phyloP scores from a whole-genome alignment of 1,140 invertebrate species.

The Aphelenchoides besseyi region DNA sequence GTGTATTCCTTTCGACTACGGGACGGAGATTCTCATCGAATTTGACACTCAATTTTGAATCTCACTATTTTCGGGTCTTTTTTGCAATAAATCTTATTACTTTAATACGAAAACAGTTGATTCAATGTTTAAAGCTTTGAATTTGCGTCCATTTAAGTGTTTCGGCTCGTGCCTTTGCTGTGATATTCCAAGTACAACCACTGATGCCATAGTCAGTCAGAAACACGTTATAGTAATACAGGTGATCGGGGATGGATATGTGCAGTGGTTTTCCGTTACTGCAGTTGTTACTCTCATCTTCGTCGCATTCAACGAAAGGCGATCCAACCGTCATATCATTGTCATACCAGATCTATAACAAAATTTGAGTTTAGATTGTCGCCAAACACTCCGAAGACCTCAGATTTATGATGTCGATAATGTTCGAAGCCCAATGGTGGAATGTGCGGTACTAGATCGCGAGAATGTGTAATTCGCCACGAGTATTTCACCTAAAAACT shows the following conservation, averaged over 20 bases:
- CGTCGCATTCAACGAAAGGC: conserved; percentile 25
- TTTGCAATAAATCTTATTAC: too few species aligned
- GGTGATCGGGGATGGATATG: conserved; percentile 23
- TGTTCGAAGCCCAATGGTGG: conserved; percentile 39
- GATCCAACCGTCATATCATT: conserved; percentile 23
- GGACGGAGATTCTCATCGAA: not conserved
- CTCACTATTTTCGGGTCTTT: not conserved
- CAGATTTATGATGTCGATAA: conserved; percentile 37
- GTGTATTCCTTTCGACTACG: not conserved
- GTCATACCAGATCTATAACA: conserved; percentile 29
- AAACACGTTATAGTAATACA: conserved; percentile 20
- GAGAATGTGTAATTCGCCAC: conserved; percentile 45
- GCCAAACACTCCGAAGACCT: conserved; percentile 12
- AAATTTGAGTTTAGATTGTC: not conserved
- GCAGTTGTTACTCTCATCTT: conserved; percentile 26
- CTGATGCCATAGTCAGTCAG: conserved; percentile 23
- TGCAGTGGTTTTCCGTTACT: conserved; percentile 22
- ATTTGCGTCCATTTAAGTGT: too few species aligned
- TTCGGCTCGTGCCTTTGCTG: not conserved
- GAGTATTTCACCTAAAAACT: conserved; percentile 32
- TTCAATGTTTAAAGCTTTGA: too few species aligned
- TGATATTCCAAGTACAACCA: conserved; percentile 13
- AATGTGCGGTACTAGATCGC: conserved; percentile 48
- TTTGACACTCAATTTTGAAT: not conserved
- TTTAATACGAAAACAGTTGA: too few species aligned